Evolutionary conservation across 2,888 invertebrate species (phyloP).

Genomic region (Leptinotarsa rubiginosa): DNA sequence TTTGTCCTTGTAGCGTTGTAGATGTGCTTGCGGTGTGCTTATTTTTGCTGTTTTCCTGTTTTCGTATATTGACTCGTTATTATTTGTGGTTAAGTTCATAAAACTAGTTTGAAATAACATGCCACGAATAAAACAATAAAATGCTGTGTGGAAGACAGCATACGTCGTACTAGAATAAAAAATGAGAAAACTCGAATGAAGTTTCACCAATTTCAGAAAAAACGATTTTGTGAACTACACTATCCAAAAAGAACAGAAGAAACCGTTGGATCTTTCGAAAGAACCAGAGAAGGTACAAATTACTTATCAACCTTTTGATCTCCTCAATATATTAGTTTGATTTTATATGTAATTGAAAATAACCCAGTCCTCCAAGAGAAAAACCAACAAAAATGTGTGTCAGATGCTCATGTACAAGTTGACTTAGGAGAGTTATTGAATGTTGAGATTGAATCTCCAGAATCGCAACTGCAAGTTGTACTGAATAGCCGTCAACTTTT

Average conservation of each 20-base stretch:
- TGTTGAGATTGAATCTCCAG: background rate
- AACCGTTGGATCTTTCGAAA: background rate
- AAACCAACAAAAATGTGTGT: background rate
- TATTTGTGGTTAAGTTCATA: background rate
- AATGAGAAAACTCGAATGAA: slow-evolving; percentile 3
- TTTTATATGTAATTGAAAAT: too few relatives aligned
- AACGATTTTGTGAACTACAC: slow-evolving; percentile 5
- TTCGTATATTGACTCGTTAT: background rate
- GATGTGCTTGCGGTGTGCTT: background rate
- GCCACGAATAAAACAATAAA: background rate
- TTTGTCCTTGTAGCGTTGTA: background rate
- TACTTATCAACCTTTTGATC: background rate
- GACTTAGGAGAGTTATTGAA: slow-evolving; percentile 3
- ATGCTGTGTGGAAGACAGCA: background rate
- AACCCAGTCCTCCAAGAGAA: background rate
- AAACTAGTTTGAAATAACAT: slow-evolving; percentile 5
- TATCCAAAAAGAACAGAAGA: slow-evolving; percentile 4
- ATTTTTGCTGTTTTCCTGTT: background rate
- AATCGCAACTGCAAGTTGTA: slow-evolving; percentile 8
- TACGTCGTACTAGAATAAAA: background rate
- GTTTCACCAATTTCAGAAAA: slow-evolving; percentile 9
- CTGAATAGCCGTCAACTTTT: slow-evolving; percentile 12
- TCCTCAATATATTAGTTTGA: too few relatives aligned
- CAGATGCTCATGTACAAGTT: slow-evolving; percentile 10
- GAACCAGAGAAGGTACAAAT: background rate